Conservation (phyloP, 35 echinoderm and acorn worm genomes). For the Apostichopus parvimensis region DNA sequence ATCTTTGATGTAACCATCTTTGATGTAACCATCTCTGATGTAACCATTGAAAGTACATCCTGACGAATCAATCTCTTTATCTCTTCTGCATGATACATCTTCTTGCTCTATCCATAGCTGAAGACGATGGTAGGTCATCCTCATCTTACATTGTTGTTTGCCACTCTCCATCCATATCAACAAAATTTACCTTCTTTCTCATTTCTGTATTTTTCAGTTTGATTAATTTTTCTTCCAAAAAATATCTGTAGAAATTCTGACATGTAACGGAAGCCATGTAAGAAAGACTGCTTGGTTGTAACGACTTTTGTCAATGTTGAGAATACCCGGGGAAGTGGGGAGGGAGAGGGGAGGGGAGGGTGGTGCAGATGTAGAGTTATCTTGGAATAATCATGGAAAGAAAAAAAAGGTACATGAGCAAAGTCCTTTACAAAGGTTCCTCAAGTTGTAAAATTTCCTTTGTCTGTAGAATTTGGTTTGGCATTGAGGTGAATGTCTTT, state of each 20-base stretch:
- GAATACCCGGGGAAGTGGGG: too few relatives aligned
- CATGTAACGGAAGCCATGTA: conserved; percentile 7
- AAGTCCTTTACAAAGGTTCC: not conserved
- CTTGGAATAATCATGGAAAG: too few relatives aligned
- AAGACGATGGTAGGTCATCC: conserved; percentile 17
- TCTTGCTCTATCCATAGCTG: conserved; percentile 7
- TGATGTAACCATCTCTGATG: too few relatives aligned
- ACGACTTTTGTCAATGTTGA: not conserved
- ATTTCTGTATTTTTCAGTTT: conserved; percentile 20
- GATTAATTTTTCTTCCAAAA: not conserved
- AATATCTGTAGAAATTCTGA: not conserved
- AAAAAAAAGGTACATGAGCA: not conserved
- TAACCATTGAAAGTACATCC: not conserved
- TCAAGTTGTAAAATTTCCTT: too few relatives aligned
- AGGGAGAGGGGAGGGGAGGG: not conserved
- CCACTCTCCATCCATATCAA: conserved; percentile 2
- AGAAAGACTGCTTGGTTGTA: not conserved
- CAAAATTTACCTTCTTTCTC: not conserved
- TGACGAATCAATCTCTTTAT: conserved; percentile 14
- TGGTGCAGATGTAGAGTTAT: too few relatives aligned
- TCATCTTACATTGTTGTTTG: not conserved
- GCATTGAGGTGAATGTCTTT: too few relatives aligned
- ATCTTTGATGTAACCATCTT: too few relatives aligned
- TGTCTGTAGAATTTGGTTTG: too few relatives aligned
- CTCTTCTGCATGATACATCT: conserved; percentile 28